Base-by-base conservation (phyloP, 2,113 vertebrate species). In the Dryoscopus gambensis region DNA sequence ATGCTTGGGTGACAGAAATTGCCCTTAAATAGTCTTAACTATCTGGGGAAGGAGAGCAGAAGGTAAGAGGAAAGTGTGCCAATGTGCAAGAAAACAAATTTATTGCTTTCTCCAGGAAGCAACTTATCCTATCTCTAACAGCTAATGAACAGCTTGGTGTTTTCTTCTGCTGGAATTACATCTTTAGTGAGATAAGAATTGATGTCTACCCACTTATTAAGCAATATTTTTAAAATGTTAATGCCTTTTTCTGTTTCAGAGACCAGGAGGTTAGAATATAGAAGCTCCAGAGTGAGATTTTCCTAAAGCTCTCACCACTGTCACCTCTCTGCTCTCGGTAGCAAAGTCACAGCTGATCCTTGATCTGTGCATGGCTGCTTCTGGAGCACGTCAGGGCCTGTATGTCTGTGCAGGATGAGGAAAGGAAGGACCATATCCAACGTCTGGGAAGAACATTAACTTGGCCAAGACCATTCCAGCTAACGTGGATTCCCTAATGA, bases 351-450 rank as follows among this genome's bases (percentile, higher is more conserved):
- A 62, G 12, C 24, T 1, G 3, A 62, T 5, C 15, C 35, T 39
- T 57, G 46, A 35, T 23, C 31, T 59, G 21, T 8, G 16, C 39
- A 12, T 11, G 39, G 35, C 49, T 67, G 30, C 27, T 84, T 30
- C 50, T 79, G 56, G 21, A 18, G n/a, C 18, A 13, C 0, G 1
- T 35, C 60, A 47, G 27, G 14, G 27, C 18, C 35, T 15, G 0
- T 6, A 8, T 12, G 28, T 6, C 59, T n/a, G 35, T 30, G 55
- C 31, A 76, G 9, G 20, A 44, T 18, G 20, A 79, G 28, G 35
- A 53, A 71, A 82, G 37, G 42, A 84, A 85, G 33, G 35, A 71
- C 25, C 15, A 40, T 11, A 82, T 40, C 47, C 70, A 70, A 5
- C 63, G 4, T 11, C 28, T 77, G 33, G n/a, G 73, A 90, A 42